phyloP scores from a whole-genome alignment of 2,888 invertebrate species.

The Gymnosoma rotundatum region DNA sequence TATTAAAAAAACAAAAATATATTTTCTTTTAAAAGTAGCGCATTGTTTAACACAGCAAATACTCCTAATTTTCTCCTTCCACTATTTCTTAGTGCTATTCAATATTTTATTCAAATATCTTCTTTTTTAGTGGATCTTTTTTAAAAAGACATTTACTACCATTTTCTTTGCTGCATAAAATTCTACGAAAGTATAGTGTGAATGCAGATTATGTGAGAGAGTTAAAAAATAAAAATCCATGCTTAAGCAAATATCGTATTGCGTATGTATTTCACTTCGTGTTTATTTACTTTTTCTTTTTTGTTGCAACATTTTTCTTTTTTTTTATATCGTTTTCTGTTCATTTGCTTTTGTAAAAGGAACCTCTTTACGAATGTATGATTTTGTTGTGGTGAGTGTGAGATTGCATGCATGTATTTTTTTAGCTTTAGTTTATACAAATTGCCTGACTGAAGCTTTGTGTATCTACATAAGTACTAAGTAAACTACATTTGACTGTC shows the following conservation, averaged over 20 bases:
- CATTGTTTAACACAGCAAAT: too few relatives aligned
- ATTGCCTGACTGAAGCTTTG: background rate
- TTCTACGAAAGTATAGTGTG: too few relatives aligned
- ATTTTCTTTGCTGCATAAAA: too few relatives aligned
- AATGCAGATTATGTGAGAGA: background rate
- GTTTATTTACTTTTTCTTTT: conserved; percentile 55
- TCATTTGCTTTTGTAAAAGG: conserved; percentile 53
- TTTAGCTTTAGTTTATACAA: conserved; percentile 32
- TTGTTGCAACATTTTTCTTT: conserved; percentile 27
- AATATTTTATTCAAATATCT: too few relatives aligned
- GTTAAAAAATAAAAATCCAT: conserved; percentile 18
- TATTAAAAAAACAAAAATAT: too few relatives aligned
- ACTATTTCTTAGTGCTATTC: too few relatives aligned
- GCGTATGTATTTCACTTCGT: conserved; percentile 56
- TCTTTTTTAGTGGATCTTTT: too few relatives aligned
- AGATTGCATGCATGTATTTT: background rate
- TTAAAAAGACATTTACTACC: too few relatives aligned
- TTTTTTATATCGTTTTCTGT: conserved; percentile 35
- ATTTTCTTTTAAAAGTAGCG: too few relatives aligned
- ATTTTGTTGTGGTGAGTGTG: background rate
- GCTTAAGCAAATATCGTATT: conserved; percentile 40
- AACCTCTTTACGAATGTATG: conserved; percentile 12
- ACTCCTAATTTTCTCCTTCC: too few relatives aligned
- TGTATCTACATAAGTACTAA: background rate
- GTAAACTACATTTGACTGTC: conserved; percentile 5